Percentiles rank a stretch among this genome's conserved stretches.
These are phyloP conservation scores for Drosophila novamexicana DNA, from an alignment of 1,140 invertebrate genomes.

Conservation along the genomic window DNA sequence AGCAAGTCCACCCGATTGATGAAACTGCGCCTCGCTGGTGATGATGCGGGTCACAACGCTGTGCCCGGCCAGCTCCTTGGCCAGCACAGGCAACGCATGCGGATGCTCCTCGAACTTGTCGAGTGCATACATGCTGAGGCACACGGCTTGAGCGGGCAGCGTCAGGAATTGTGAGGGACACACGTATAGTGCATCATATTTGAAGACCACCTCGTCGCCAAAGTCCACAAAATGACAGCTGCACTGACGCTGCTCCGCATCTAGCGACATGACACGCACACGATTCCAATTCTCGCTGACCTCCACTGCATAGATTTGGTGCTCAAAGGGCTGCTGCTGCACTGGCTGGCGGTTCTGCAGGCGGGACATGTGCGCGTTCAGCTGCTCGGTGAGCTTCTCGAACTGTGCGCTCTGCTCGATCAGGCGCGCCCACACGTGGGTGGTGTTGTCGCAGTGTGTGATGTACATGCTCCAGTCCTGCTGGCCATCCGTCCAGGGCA, in stretches of 20 bases:
- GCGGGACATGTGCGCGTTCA: slow-evolving; percentile 61
- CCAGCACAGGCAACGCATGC: slow-evolving; percentile 57
- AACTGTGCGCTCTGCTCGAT: slow-evolving; percentile 74
- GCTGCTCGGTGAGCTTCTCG: slow-evolving; percentile 63
- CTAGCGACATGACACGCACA: slow-evolving; percentile 63
- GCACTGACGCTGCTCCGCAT: slow-evolving; percentile 52
- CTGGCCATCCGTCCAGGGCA: slow-evolving; percentile 50
- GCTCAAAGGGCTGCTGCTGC: not conserved
- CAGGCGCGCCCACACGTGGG: slow-evolving; percentile 73
- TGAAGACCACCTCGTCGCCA: slow-evolving; percentile 68
- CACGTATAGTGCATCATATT: slow-evolving; percentile 49
- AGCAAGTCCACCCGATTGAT: slow-evolving; percentile 40
- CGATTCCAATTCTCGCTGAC: slow-evolving; percentile 79
- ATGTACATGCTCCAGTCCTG: slow-evolving; percentile 78
- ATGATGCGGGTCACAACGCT: slow-evolving; percentile 74
- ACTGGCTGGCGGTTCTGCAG: slow-evolving; percentile 29
- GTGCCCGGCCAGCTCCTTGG: slow-evolving; percentile 57
- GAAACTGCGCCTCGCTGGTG: slow-evolving; percentile 64
- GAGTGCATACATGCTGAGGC: slow-evolving; percentile 75
- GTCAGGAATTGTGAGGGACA: slow-evolving; percentile 65
- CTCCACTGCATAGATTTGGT: slow-evolving; percentile 71
- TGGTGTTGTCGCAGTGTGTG: slow-evolving; percentile 72
- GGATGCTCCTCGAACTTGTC: slow-evolving; percentile 83
- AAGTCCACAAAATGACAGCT: slow-evolving; percentile 81
- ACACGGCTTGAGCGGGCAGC: slow-evolving; percentile 75